Evolutionary conservation across 2,888 invertebrate genomes (phyloP), one percentile per base, ranked within the genome.

Genomic region (Exocentrus adspersus): DNA sequence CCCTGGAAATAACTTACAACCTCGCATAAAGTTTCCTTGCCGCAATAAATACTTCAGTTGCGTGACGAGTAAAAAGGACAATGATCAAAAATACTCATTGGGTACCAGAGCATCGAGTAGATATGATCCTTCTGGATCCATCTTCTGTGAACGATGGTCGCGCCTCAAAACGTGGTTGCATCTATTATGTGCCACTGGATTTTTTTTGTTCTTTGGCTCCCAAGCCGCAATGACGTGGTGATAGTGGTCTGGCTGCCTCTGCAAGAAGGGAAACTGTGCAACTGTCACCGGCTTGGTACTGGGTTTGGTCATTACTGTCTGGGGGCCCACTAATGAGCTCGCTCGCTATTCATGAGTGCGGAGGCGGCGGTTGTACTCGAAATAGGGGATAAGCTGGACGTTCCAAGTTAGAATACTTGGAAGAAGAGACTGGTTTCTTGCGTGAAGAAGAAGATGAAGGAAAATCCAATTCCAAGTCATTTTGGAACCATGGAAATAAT

Each of bases 261-360:
- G 60, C 51, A 30, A 41, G 14, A 48, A 28, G 52, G 54, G 46
- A 43, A 46, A 14, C 37, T 54, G 48, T 37, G 28, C 37, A 48
- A 61, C 41, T 61, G 61, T 61, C 61, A 54, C 54, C 53, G 37
- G 46, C 46, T 54, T 52, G 14, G 41, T 61, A 37, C 54, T 54
- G 54, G 52, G 61, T 42, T 48, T 63, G 73, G 72, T 78, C 77
- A 78, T 79, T 79, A 77, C 75, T 73, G 75, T 75, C 74, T 69
- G 68, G 65, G n/a, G 70, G 57, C 70, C 70, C 76, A 73, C 78
- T 79, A 79, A 79, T 78, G 79, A 79, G 77, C 76, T 72, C 72
- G 74, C 77, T 78, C 74, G 77, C 78, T 79, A 79, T 79, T 78
- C 79, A 78, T 79, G 78, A 78, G 77, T 71, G 79, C 72, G 78